A percentile compares a stretch with the other conserved stretches of the same genome.
These are phyloP conservation scores for Triplophysa yarkandensis DNA, from an alignment of 2,797 vertebrate species.

Conservation along the genomic window DNA sequence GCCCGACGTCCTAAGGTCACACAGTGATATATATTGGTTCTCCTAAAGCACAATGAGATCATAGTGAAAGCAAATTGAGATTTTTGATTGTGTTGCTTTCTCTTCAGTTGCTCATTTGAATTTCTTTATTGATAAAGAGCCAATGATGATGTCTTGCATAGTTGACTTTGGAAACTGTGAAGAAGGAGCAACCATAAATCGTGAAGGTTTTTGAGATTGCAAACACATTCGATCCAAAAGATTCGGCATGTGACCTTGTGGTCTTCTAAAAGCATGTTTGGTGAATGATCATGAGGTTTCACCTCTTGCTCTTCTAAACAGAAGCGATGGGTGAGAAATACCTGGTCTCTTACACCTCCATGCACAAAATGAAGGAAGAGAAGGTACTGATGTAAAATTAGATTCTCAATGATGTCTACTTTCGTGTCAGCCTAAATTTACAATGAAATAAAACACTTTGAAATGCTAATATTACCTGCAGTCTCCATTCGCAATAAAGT, in stretches of 20 bases:
- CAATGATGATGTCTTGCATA: neutral
- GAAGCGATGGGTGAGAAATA: slow-evolving; percentile 21
- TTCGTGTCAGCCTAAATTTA: slow-evolving; percentile 61
- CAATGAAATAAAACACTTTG: slow-evolving; percentile 56
- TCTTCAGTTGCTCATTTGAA: slow-evolving; percentile 50
- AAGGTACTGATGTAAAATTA: slow-evolving; percentile 39
- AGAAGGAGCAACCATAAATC: slow-evolving; percentile 7
- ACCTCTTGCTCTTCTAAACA: slow-evolving; percentile 28
- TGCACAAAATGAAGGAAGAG: neutral
- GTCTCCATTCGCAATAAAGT: slow-evolving; percentile 1
- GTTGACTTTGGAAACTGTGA: slow-evolving; percentile 40
- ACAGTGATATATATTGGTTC: neutral
- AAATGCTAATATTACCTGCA: slow-evolving; percentile 58
- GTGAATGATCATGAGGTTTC: slow-evolving; percentile 15
- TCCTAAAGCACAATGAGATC: neutral
- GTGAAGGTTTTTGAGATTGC: slow-evolving; percentile 10
- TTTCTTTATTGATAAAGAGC: slow-evolving; percentile 23
- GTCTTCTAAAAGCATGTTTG: slow-evolving; percentile 19
- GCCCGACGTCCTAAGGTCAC: neutral
- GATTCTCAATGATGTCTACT: slow-evolving; percentile 57
- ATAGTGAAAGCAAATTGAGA: neutral
- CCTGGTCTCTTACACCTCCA: slow-evolving; percentile 6
- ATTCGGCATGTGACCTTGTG: slow-evolving; percentile 10
- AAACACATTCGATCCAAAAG: slow-evolving; percentile 36
- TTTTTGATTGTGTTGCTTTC: neutral